Percentiles rank a stretch among this genome's conserved stretches.
These are phyloP conservation scores for Epiperipatus broadwayi DNA, from an alignment of 2,888 invertebrate species.

Conservation along the genomic window DNA sequence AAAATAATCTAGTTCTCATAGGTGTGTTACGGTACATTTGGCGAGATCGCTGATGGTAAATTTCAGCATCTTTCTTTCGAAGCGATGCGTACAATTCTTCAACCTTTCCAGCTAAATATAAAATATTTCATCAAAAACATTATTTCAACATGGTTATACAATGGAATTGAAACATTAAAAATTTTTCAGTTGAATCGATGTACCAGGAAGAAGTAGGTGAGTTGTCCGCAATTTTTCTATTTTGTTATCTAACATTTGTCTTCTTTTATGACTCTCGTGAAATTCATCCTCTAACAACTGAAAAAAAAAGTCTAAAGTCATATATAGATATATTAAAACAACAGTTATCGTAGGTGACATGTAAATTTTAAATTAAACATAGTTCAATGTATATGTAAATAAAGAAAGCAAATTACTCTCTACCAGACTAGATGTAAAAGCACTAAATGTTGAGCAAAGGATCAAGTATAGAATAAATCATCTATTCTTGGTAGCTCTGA, in stretches of 20 bases:
- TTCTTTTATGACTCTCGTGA: conserved; percentile 71
- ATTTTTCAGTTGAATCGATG: no score
- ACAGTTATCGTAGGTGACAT: not conserved
- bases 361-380: conserved; percentile 4
- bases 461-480: no score
- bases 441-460: no score
- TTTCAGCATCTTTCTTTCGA: conserved; percentile 75
- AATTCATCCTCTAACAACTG: conserved; percentile 74
- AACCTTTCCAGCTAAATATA: conserved; percentile 28
- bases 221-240: conserved; percentile 58
- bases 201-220: conserved; percentile 54
- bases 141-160: conserved; percentile 1
- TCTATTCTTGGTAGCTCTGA: no score
- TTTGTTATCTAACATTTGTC: conserved; percentile 70
- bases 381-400: no score
- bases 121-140: not conserved
- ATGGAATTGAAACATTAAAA: not conserved
- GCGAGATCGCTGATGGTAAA: conserved; percentile 75
- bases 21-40: conserved; percentile 46
- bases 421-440: no score
- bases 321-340: not conserved
- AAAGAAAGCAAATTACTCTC: no score
- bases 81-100: conserved; percentile 73
- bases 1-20: conserved; percentile 54
- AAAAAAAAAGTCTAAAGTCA: conserved; percentile 7